A percentile compares a stretch with the other conserved stretches of the same genome.
Evolutionary conservation across 2,113 vertebrate species (phyloP).

Genomic region (Muntiacus muntjak): DNA sequence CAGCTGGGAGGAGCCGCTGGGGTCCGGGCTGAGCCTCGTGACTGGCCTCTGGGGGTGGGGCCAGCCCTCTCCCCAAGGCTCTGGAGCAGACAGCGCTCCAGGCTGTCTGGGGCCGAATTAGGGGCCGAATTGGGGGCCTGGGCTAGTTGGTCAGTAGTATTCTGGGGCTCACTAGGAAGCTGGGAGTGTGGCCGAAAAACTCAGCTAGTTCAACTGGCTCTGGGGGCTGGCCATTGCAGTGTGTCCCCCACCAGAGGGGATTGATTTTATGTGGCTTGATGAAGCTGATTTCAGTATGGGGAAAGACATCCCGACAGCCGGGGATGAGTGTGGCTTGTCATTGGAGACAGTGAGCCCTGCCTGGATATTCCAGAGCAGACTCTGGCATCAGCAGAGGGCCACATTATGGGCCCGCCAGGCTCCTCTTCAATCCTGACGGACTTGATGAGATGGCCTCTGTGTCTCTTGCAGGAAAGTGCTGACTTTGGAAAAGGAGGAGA

Average conservation of each 20-base stretch:
- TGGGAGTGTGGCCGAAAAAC: background rate
- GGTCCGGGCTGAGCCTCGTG: conserved; percentile 62
- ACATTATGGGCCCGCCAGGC: background rate
- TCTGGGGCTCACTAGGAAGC: background rate
- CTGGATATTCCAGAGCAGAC: background rate
- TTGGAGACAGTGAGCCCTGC: background rate
- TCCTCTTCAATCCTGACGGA: background rate
- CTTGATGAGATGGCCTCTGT: background rate
- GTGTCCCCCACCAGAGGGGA: background rate
- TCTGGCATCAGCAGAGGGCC: background rate
- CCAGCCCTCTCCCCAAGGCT: conserved; percentile 41
- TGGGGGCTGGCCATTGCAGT: background rate
- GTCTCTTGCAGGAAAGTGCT: conserved; percentile 86
- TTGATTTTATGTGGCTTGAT: background rate
- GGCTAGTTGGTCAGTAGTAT: background rate
- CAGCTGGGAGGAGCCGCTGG: conserved; percentile 72
- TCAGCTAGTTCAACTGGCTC: background rate
- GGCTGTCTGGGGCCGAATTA: background rate
- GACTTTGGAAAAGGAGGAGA: conserved; percentile 89
- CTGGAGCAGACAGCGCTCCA: background rate
- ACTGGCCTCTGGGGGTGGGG: conserved; percentile 60
- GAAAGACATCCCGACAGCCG: background rate
- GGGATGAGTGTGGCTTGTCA: background rate
- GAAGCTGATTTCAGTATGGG: background rate
- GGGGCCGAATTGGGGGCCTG: background rate